Evolutionary conservation across 2,797 vertebrate species (phyloP), one percentile per base, ranked within the genome.

Genomic region (Enteromius radiatus): DNA sequence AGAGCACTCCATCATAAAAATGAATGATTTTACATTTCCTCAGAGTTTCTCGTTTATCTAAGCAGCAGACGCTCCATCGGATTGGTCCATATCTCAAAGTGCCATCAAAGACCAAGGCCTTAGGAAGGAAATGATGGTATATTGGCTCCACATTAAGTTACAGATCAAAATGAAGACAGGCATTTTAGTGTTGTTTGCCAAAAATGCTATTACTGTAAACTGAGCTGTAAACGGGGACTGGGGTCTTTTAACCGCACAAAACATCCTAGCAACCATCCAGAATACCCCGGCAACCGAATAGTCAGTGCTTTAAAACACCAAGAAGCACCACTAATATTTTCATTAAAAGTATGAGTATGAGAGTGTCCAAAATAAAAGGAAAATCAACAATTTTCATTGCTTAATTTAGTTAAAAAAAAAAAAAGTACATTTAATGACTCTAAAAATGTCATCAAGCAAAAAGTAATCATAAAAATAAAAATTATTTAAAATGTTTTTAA

Each of bases 11-110:
- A 67, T 85, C 74, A 65, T 89, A 89, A 82, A 78, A 78, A 78
- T 86, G 87, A 92, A 92, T 90, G 90, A 89, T 89, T 54, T 56
- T 85, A 74, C 26, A 3, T 85, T 80, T 90, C 89, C 90, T 90
- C 86, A 85, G 84, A 91, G 88, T 67, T 65, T 81, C 56, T 54
- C 5, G 1, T 71, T 69, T 26, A 64, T 52, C 45, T 63, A 64
- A 70, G 21, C 49, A 64, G 38, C 49, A 49, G 68, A 70, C 19
- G 31, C 56, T 23, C 31, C 15, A 21, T 43, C n/a, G 8, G 41
- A 68, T 61, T 21, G 10, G 70, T 33, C 26, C 49, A 59, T 76
- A 82, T 76, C 73, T 82, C 63, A 76, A 73, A 68, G 28, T 68
- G 80, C 15, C 61, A 31, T 75, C 45, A 67, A 76, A 75, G 59